Evolutionary conservation across 1,140 invertebrate species (phyloP).

Genomic region (Monochamus saltuarius): DNA sequence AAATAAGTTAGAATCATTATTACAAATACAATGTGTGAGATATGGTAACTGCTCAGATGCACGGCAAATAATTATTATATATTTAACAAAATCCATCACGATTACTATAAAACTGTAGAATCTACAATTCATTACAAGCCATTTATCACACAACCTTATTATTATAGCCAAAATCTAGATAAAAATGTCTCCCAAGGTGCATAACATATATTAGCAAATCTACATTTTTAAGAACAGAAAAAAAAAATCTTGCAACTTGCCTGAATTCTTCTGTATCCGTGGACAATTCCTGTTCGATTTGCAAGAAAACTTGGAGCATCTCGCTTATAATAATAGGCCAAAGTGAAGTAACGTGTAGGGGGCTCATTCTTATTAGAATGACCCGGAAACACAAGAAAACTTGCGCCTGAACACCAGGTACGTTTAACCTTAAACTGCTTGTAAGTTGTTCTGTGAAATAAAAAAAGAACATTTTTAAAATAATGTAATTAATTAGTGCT

Average conservation of each 20-base stretch:
- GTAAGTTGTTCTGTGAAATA: slow-evolving; percentile 75
- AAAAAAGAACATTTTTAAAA: too few relatives aligned
- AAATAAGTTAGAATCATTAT: too few relatives aligned
- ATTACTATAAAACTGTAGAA: too few relatives aligned
- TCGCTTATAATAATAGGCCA: slow-evolving; percentile 95
- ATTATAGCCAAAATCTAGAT: too few relatives aligned
- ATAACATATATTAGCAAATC: too few relatives aligned
- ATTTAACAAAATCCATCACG: too few relatives aligned
- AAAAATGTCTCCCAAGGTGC: too few relatives aligned
- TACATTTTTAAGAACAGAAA: slow-evolving; percentile 8
- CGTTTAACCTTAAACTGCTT: slow-evolving; percentile 78
- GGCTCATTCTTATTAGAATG: slow-evolving; percentile 82
- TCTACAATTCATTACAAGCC: neutral
- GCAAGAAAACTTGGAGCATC: slow-evolving; percentile 87
- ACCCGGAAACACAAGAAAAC: slow-evolving; percentile 92
- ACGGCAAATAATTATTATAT: too few relatives aligned
- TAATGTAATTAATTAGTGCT: too few relatives aligned
- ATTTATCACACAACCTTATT: too few relatives aligned
- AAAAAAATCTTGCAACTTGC: slow-evolving; percentile 53
- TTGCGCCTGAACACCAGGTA: slow-evolving; percentile 81
- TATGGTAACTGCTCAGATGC: too few relatives aligned
- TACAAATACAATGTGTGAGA: too few relatives aligned
- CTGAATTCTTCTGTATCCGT: slow-evolving; percentile 79
- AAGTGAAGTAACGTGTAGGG: slow-evolving; percentile 82
- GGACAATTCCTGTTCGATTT: slow-evolving; percentile 85